Conservation (phyloP, 2,888 invertebrate genomes). For the Ernsta delagoae region DNA sequence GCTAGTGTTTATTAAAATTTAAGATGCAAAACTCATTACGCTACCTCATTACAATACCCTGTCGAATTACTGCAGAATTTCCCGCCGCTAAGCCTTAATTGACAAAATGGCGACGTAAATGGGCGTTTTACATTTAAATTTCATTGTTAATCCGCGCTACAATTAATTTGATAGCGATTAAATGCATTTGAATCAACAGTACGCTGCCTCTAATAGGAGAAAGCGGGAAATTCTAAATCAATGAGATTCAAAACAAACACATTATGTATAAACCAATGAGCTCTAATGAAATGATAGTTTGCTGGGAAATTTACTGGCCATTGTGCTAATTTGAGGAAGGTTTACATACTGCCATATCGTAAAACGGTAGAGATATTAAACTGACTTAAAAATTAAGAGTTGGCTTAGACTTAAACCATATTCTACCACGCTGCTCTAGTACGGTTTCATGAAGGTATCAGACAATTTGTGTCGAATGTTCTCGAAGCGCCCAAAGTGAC, state of each 20-base stretch:
- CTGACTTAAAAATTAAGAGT: no score
- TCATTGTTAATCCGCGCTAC: neutral
- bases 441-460: no score
- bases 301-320: conserved; percentile 21
- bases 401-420: no score
- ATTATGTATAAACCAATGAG: conserved; percentile 21
- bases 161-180: conserved; percentile 19
- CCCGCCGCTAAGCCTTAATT: conserved; percentile 3
- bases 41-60: no score
- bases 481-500: no score
- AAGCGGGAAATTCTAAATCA: conserved; percentile 22
- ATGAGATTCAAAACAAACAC: conserved; percentile 25
- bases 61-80: neutral
- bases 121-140: conserved; percentile 8
- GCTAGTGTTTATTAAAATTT: no score
- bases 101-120: conserved; percentile 12
- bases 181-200: conserved; percentile 9
- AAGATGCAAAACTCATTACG: no score
- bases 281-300: conserved; percentile 33
- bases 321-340: conserved; percentile 9
- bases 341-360: neutral
- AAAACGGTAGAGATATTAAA: no score
- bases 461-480: no score
- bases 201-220: conserved; percentile 13
- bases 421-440: no score